phyloP scores from a whole-genome alignment of 2,888 invertebrate genomes.

The Hipparchia semele region DNA sequence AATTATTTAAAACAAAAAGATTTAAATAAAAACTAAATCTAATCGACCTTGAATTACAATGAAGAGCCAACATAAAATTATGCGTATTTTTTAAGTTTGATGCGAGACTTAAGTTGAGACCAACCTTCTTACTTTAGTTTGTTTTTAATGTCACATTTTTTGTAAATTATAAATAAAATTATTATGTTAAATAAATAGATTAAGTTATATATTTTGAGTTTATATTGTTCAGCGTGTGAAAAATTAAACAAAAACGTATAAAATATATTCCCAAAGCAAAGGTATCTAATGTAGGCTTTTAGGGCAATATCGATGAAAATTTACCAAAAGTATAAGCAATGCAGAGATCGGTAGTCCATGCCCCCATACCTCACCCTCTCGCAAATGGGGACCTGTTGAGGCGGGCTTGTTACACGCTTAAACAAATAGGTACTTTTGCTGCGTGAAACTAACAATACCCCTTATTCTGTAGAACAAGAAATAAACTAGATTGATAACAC shows the following conservation, averaged over 20 bases:
- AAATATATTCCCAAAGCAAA: too few species aligned
- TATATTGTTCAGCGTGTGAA: too few species aligned
- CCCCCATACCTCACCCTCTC: conserved; percentile 22
- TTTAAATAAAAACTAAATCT: conserved; percentile 3
- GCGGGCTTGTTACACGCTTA: conserved; percentile 29
- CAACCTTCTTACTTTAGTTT: neutral
- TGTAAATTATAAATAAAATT: neutral
- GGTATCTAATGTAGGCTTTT: conserved; percentile 14
- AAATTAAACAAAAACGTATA: too few species aligned
- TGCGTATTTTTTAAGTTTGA: neutral
- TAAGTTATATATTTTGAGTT: too few species aligned
- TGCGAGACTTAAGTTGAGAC: neutral
- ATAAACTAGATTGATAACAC: neutral
- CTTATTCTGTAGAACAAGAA: conserved; percentile 1
- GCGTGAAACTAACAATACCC: neutral
- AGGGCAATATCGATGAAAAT: conserved; percentile 9
- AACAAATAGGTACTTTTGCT: conserved; percentile 12
- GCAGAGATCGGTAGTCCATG: conserved; percentile 29
- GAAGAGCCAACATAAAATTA: conserved; percentile 7
- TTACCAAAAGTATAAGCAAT: conserved; percentile 31
- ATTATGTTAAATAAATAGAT: too few species aligned
- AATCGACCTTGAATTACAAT: conserved; percentile 17
- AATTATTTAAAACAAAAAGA: neutral
- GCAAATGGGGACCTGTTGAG: conserved; percentile 35
- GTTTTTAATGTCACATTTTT: neutral